phyloP scores from a whole-genome alignment of 1,140 invertebrate genomes.

The Drosophila leontia region DNA sequence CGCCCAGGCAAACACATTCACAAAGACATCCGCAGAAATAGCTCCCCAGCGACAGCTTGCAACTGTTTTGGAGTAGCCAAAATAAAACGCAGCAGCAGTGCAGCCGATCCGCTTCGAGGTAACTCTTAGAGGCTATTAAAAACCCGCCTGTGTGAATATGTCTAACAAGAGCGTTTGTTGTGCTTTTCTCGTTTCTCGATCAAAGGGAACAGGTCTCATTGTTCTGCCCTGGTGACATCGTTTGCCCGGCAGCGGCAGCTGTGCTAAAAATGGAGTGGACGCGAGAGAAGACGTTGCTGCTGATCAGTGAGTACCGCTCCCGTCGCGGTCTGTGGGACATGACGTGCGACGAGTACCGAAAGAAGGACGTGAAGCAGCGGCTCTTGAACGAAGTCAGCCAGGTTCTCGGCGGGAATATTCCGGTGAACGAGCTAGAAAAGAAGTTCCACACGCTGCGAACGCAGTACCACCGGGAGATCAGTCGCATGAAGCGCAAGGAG shows the following conservation, averaged over 20 bases:
- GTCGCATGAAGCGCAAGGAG: slow-evolving; percentile 83
- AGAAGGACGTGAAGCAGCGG: slow-evolving; percentile 80
- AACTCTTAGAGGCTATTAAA: slow-evolving; percentile 55
- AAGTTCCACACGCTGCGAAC: slow-evolving; percentile 83
- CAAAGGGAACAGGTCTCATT: slow-evolving; percentile 50
- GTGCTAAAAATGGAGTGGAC: slow-evolving; percentile 84
- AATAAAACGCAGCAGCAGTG: slow-evolving; percentile 34
- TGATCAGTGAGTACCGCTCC: slow-evolving; percentile 78
- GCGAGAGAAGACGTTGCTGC: slow-evolving; percentile 75
- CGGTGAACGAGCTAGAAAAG: slow-evolving; percentile 78
- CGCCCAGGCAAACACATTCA: not conserved
- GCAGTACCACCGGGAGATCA: slow-evolving; percentile 82
- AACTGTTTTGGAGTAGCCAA: slow-evolving; percentile 52
- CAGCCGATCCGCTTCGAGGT: slow-evolving; percentile 26
- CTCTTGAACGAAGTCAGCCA: slow-evolving; percentile 73
- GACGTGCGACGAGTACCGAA: slow-evolving; percentile 84
- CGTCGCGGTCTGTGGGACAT: slow-evolving; percentile 83
- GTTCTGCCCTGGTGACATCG: slow-evolving; percentile 49
- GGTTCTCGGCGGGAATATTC: slow-evolving; percentile 72
- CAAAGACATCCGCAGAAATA: not conserved
- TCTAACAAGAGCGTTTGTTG: slow-evolving; percentile 26
- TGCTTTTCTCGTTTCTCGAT: slow-evolving; percentile 25
- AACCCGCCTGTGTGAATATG: slow-evolving; percentile 10
- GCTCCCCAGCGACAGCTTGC: slow-evolving; percentile 12
- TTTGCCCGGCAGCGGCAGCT: slow-evolving; percentile 53